Base-by-base conservation (phyloP, 2,888 invertebrate species). In the Allacma fusca region DNA sequence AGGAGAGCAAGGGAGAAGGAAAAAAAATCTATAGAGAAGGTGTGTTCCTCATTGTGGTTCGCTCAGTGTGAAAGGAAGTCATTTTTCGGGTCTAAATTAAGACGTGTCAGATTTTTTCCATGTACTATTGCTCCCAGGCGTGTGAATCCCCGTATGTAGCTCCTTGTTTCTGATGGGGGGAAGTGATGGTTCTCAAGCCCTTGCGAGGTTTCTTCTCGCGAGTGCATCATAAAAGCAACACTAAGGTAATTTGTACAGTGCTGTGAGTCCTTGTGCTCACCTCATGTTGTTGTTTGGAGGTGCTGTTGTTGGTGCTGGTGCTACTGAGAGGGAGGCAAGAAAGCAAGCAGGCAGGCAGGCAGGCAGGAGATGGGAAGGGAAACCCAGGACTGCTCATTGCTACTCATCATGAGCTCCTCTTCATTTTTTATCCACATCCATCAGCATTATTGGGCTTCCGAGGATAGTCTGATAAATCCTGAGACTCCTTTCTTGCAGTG, bases 31-130 rank as follows among this genome's bases (percentile, higher is more conserved):
- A 59, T 19, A 59, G 59, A n/a, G 19, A 23, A 59, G 29, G 19
- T 28, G 26, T 29, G 19, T 79, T 71, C 68, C 68, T 23, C 59
- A 77, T 79, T 79, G 77, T 79, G 75, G 59, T 77, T 50, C 44
- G 57, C 75, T 57, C 75, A 77, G 79, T 79, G 79, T 77, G 80
- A 80, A 76, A 78, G 80, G 80, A 80, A 80, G 80, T 80, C 75
- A 80, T 80, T 80, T 80, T 78, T 80, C 78, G 80, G 70, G 50
- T 80, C 77, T 78, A 80, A 80, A 80, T 80, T 80, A 80, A 78
- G 80, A 80, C 74, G 76, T 80, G 79, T 80, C 79, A 80, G 76
- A 75, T 75, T 80, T 80, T 79, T 78, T 70, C 29, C 40, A 19
- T 23, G 44, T 44, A 40, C 23, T 5, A 21, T 29, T 34, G 43